Evolutionary conservation across 2,888 invertebrate genomes (phyloP).

Genomic region (Thelaira solivaga): DNA sequence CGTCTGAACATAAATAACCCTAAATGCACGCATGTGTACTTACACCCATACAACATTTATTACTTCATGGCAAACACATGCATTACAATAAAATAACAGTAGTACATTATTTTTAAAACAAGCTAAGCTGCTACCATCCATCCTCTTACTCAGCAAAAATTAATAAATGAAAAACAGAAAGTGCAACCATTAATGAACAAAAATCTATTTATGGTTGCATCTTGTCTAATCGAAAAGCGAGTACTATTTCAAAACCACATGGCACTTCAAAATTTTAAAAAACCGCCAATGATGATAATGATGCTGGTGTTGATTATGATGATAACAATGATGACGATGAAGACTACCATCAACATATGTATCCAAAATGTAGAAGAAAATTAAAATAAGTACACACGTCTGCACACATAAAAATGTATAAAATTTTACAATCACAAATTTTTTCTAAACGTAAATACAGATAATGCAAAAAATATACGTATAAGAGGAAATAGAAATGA

Average conservation of each 20-base stretch:
- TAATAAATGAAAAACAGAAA: background rate
- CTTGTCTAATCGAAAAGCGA: slow-evolving; percentile 36
- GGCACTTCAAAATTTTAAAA: slow-evolving; percentile 55
- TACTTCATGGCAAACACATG: too few relatives aligned
- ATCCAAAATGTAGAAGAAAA: background rate
- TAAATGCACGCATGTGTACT: too few relatives aligned
- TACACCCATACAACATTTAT: too few relatives aligned
- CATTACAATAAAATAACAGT: background rate
- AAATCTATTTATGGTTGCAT: slow-evolving; percentile 26
- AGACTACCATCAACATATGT: slow-evolving; percentile 8
- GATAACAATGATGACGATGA: background rate
- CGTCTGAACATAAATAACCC: too few relatives aligned
- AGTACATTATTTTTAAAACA: slow-evolving; percentile 10
- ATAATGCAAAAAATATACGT: slow-evolving; percentile 21
- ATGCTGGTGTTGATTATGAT: too few relatives aligned
- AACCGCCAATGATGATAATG: slow-evolving; percentile 11
- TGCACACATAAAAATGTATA: slow-evolving; percentile 40
- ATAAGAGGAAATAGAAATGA: slow-evolving; percentile 1
- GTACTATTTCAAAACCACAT: slow-evolving; percentile 60
- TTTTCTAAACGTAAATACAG: too few relatives aligned
- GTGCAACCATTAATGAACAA: background rate
- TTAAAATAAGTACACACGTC: too few relatives aligned
- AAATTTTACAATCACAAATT: slow-evolving; percentile 16
- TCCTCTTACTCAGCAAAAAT: background rate
- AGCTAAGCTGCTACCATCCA: background rate